Evolutionary conservation across 2,113 vertebrate genomes (phyloP), one percentile per base, ranked within the genome.

Genomic region (Capra hircus): DNA sequence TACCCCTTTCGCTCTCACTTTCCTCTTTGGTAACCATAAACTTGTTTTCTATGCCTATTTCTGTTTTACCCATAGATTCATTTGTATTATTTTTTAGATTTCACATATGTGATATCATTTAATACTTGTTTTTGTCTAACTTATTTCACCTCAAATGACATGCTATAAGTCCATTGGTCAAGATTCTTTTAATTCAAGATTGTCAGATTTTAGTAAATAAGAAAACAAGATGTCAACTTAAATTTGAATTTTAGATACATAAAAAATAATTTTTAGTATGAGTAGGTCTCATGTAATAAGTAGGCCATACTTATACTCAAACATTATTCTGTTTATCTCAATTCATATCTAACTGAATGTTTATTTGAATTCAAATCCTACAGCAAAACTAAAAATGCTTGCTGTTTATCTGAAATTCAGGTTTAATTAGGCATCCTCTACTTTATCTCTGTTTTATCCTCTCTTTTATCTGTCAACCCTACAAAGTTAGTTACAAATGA

Each of bases 171-270:
- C 52, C 21, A 27, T 27, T 17, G 27, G 14, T 52, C 27, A 83
- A 78, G 88, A 67, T 67, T 77, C 27, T 88, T 88, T 67, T 67
- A 88, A 91, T 19, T 78, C 48, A 59, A 40, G n/a, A n/a, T 57
- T 14, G 6, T 60, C 64, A 64, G 83, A 36, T 59, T 88, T 91
- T 45, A 78, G 48, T 40, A 91, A 57, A 84, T 62, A 55, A 45
- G 67, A 36, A 77, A 28, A 33, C 0, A 74, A 6, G 15, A 55
- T 67, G 27, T 10, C 48, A 55, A 64, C 48, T 52, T 77, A 16
- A 67, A 57, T 91, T n/a, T 13, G 2, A 77, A 60, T 60, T 82
- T 87, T 12, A 74, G 45, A 36, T 40, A 36, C 48, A 52, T 6
- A 27, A 81, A 87, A 57, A 40, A 48, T 87, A 33, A 48, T 28